Percentiles rank a stretch among this genome's conserved stretches.
These are phyloP conservation scores for Anas capensis DNA, from an alignment of 2,797 vertebrate genomes.

Conservation along the genomic window DNA sequence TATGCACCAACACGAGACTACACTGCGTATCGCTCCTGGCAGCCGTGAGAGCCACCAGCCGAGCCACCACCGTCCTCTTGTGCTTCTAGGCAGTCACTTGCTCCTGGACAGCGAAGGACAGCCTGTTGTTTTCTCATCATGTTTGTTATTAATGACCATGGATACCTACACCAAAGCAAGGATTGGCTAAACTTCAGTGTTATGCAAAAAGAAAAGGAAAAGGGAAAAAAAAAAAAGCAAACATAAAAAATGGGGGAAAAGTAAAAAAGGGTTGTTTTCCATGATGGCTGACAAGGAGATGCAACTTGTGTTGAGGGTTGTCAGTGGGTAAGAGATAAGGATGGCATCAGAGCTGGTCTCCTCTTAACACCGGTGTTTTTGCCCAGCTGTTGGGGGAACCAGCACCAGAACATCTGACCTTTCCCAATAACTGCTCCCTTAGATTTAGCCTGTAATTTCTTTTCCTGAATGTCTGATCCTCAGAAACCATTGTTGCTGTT, in stretches of 20 bases:
- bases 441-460: conserved; percentile 6
- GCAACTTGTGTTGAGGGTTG: background rate
- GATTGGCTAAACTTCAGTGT: background rate
- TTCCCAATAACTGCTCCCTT: conserved; percentile 3
- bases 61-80: background rate
- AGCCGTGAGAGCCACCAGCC: conserved; percentile 62
- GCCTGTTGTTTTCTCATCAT: conserved; percentile 11
- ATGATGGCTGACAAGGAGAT: background rate
- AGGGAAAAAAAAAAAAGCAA: background rate
- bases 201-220: background rate
- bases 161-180: background rate
- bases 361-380: background rate
- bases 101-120: conserved; percentile 49
- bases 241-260: background rate
- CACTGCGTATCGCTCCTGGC: conserved; percentile 79
- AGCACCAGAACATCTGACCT: background rate
- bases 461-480: background rate
- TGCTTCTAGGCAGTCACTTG: background rate
- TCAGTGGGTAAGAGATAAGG: conserved; percentile 20
- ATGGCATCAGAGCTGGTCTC: background rate
- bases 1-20: conserved; percentile 75
- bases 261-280: background rate
- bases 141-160: background rate
- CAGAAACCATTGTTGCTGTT: background rate
- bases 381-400: background rate